These are phyloP conservation scores for Eidolon dupreanum DNA, from an alignment of 2,797 vertebrate species.

Conservation along the genomic window DNA sequence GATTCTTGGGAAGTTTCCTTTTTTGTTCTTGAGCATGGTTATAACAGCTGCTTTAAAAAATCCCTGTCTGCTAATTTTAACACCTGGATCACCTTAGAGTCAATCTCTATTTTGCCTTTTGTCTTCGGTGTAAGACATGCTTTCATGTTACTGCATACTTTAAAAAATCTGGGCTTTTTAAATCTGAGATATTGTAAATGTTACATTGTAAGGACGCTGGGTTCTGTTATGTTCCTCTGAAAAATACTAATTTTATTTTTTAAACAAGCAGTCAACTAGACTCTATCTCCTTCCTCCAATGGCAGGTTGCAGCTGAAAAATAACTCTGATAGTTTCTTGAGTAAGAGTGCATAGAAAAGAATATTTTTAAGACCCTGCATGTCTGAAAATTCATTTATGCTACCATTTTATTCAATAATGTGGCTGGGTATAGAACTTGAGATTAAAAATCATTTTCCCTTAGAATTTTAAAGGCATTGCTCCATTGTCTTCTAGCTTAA, in stretches of 20 bases:
- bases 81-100: background rate
- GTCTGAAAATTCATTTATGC: slow-evolving; percentile 12
- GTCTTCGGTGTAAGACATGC: background rate
- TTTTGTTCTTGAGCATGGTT: background rate
- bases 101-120: background rate
- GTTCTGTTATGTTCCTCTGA: slow-evolving; percentile 10
- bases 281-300: background rate
- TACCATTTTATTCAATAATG: background rate
- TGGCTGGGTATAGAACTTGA: background rate
- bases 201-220: background rate
- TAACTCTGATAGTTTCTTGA: background rate
- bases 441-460: background rate
- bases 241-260: background rate
- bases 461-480: background rate
- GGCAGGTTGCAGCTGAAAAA: background rate
- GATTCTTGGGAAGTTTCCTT: background rate
- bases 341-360: background rate
- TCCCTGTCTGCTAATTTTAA: background rate
- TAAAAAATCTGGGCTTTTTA: background rate
- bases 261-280: background rate
- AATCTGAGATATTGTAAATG: background rate
- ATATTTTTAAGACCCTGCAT: background rate
- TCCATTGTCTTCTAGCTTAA: background rate
- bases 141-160: background rate
- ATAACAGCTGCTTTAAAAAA: background rate